phyloP scores from a whole-genome alignment of 2,113 vertebrate genomes.

The Bombycilla garrulus region DNA sequence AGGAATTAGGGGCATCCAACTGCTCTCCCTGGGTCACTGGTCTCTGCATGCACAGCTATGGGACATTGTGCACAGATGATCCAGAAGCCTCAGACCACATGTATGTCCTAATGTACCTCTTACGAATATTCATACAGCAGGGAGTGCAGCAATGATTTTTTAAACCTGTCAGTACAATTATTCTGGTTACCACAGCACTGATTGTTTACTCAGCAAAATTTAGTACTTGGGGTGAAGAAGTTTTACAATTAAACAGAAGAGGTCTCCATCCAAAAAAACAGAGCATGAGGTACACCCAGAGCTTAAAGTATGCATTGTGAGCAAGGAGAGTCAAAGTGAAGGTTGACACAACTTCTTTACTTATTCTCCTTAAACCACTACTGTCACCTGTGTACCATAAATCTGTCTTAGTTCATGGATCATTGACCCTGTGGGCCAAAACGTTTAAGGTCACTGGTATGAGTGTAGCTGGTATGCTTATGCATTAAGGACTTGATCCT shows the following conservation, averaged over 20 bases:
- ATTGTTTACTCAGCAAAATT: background rate
- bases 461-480: background rate
- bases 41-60: background rate
- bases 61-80: background rate
- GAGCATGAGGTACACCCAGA: background rate
- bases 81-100: background rate
- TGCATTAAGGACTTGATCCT: background rate
- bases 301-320: background rate
- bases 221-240: background rate
- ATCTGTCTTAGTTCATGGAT: constrained; percentile 17
- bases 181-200: background rate
- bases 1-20: background rate
- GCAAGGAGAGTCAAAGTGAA: background rate
- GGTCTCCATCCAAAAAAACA: background rate
- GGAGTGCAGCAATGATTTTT: background rate
- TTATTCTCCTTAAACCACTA: background rate
- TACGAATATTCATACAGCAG: background rate
- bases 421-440: constrained; percentile 20
- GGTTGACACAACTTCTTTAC: background rate
- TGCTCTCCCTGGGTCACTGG: background rate
- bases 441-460: background rate
- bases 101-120: background rate
- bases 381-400: background rate
- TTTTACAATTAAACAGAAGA: background rate
- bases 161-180: background rate